Evolutionary conservation across 2,888 invertebrate genomes (phyloP).

Genomic region (Chrysolina haemoptera): DNA sequence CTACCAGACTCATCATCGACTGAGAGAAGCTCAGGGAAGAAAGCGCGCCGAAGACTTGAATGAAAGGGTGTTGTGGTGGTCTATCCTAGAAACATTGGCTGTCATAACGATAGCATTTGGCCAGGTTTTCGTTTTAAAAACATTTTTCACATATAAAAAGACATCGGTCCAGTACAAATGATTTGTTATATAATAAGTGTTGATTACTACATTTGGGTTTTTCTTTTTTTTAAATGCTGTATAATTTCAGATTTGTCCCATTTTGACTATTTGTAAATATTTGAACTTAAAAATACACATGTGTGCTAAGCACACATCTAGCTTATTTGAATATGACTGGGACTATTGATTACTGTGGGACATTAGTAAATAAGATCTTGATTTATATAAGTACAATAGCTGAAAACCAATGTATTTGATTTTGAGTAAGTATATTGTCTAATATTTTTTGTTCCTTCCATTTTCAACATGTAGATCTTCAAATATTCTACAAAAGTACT

Average conservation of each 20-base stretch:
- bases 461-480: too few species aligned
- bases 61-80: constrained; percentile 95
- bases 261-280: not conserved
- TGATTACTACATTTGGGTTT: not conserved
- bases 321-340: not conserved
- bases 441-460: too few species aligned
- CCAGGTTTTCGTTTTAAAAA: constrained; percentile 92
- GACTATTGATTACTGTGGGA: not conserved
- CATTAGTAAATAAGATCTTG: not conserved
- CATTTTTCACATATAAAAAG: constrained; percentile 89
- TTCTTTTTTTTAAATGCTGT: not conserved
- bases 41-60: constrained; percentile 97
- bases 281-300: not conserved
- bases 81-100: constrained; percentile 88
- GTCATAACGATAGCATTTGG: constrained; percentile 89
- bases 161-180: constrained; percentile 63
- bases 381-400: too few species aligned
- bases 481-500: too few species aligned
- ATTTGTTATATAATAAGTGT: constrained; percentile 14
- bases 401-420: too few species aligned
- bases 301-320: constrained; percentile 2
- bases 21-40: constrained; percentile 94
- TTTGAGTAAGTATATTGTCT: too few species aligned
- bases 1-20: constrained; percentile 96
- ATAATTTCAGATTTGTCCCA: not conserved